Evolutionary conservation across 2,797 vertebrate species (phyloP).

Genomic region (Australoheros facetus): DNA sequence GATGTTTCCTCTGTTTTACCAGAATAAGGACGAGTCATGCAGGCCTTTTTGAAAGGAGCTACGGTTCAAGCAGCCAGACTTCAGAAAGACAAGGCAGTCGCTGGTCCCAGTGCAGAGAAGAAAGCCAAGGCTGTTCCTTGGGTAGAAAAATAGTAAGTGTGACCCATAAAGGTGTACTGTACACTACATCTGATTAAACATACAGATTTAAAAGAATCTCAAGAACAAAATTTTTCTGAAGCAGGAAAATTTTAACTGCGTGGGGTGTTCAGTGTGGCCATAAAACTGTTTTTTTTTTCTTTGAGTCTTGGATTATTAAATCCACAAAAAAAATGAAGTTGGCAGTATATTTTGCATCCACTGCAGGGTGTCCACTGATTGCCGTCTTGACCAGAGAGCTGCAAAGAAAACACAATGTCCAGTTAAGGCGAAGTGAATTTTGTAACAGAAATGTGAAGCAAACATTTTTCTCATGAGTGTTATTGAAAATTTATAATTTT

Average conservation of each 20-base stretch:
- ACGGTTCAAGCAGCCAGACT: slow-evolving; percentile 78
- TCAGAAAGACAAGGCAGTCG: slow-evolving; percentile 83
- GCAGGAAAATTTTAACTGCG: neutral
- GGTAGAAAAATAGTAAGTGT: slow-evolving; percentile 98
- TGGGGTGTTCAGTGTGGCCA: too few species aligned
- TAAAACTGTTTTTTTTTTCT: neutral
- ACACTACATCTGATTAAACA: neutral
- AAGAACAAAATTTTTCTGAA: neutral
- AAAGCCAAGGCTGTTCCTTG: slow-evolving; percentile 87
- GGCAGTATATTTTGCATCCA: neutral
- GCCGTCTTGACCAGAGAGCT: neutral
- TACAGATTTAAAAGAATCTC: neutral
- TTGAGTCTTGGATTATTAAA: neutral
- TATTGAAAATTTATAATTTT: too few species aligned
- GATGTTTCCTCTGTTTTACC: neutral
- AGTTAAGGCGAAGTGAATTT: neutral
- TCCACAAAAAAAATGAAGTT: neutral
- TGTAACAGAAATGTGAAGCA: too few species aligned
- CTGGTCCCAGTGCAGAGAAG: slow-evolving; percentile 86
- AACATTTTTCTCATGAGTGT: too few species aligned
- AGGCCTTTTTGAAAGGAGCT: slow-evolving; percentile 92
- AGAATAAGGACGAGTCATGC: slow-evolving; percentile 79
- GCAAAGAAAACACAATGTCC: neutral
- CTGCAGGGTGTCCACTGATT: neutral
- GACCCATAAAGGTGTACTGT: neutral